Conservation (phyloP, 1,140 invertebrate species). For the Lordiphosa clarofinis region DNA sequence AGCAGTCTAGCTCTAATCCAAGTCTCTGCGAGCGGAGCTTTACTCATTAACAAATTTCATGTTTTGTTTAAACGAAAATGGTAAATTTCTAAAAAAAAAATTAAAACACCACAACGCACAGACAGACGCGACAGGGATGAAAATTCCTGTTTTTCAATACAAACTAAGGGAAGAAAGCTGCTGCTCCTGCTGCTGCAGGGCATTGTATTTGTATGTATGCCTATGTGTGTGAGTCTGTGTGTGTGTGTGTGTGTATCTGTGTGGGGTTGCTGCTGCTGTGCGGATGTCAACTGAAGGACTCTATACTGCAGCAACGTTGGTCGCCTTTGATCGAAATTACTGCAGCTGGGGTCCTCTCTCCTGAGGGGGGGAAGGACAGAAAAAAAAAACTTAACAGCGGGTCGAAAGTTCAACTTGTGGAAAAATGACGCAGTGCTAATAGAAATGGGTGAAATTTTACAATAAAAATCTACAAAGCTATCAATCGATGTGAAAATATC, state of each 20-base stretch:
- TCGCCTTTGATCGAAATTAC: conserved; percentile 46
- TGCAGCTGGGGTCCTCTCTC: conserved; percentile 31
- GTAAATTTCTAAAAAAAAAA: conserved; percentile 56
- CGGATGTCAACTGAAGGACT: conserved; percentile 15
- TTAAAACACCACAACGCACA: conserved; percentile 36
- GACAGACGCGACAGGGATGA: conserved; percentile 59
- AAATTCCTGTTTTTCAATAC: conserved; percentile 53
- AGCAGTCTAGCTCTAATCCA: conserved; percentile 18
- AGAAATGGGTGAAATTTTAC: background rate
- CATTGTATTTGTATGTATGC: conserved; percentile 15
- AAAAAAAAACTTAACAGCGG: conserved; percentile 21
- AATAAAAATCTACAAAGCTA: background rate
- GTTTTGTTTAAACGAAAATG: conserved; percentile 2
- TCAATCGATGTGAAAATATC: too few species aligned
- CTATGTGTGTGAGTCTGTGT: conserved; percentile 15
- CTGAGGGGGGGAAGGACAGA: background rate
- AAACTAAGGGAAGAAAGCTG: conserved; percentile 65
- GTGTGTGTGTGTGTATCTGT: conserved; percentile 31
- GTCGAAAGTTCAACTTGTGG: conserved; percentile 48
- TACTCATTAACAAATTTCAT: conserved; percentile 22
- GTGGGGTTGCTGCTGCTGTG: conserved; percentile 25
- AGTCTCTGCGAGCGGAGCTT: conserved; percentile 17
- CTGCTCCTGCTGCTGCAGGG: conserved; percentile 24
- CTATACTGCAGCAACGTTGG: conserved; percentile 45
- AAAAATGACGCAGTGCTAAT: conserved; percentile 16